Evolutionary conservation across 2,113 vertebrate species (phyloP).

Genomic region (Cavia porcellus): DNA sequence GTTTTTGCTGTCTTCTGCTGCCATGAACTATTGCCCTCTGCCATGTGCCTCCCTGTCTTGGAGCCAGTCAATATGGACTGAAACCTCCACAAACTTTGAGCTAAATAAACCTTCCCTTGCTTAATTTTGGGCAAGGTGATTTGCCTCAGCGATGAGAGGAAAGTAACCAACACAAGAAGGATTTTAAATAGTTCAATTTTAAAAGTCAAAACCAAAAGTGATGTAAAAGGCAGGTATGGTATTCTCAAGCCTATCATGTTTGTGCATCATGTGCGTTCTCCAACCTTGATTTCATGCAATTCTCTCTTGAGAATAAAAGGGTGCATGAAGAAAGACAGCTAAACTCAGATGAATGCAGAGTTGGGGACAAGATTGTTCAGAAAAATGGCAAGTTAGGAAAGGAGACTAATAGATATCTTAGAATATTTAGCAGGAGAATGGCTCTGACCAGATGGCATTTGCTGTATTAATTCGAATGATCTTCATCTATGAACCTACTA

Average conservation of each 20-base stretch:
- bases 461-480: background rate
- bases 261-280: background rate
- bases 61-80: too few species aligned
- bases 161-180: background rate
- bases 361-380: background rate
- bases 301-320: background rate
- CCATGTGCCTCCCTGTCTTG: too few species aligned
- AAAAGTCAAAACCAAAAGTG: conserved; percentile 14
- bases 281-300: background rate
- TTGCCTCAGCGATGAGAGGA: too few species aligned
- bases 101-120: too few species aligned
- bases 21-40: too few species aligned
- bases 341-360: background rate
- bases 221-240: background rate
- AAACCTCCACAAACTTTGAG: too few species aligned
- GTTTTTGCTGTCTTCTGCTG: too few species aligned
- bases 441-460: background rate
- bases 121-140: too few species aligned
- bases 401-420: background rate
- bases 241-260: background rate
- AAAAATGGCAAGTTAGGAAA: background rate
- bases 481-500: background rate
- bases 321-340: background rate
- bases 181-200: background rate
- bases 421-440: background rate